Base-by-base conservation (phyloP, 2,888 invertebrate genomes). In the Hyposoter dolosus region DNA sequence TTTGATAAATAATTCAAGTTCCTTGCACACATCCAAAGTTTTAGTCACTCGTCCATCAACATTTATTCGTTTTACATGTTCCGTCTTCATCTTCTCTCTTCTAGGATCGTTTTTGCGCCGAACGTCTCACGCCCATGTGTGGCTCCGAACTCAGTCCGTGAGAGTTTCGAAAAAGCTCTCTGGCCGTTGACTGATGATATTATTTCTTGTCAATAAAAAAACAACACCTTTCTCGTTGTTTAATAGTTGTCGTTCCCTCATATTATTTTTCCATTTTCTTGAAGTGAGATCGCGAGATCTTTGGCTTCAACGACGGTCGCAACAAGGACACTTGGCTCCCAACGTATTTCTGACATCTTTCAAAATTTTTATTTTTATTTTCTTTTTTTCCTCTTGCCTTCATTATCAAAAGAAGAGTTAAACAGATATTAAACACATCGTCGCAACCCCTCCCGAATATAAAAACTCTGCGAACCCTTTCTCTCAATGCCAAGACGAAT, bases 261-360 rank as follows among this genome's bases (percentile, higher is more conserved):
- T 45, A 28, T 80, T 74, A 28, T 65, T 82, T 32, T 56, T 65
- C 23, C 69, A 65, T 69, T 82, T 66, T 69, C 81, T 76, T 81
- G 78, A 87, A 89, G 89, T 93, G 93, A 93, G 93, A 94, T 93
- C 93, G 93, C 91, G 93, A 93, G 93, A 93, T 93, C 92, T 93
- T 92, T 93, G 93, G 94, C 93, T 93, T 92, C 91, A 93, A 93
- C 94, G 93, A 93, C 93, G 94, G 94, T 93, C 94, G 94, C 94
- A 94, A 93, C 93, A 94, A 94, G 93, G 93, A 94, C 94, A 94
- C 94, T 94, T 94, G 93, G 93, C 94, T 93, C 94, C 93, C 93
- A 92, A 93, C 93, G 93, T 92, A 93, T 92, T 92, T 92, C 91
- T 92, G 92, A 86, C 92, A 93, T 91, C 93, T 92, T 93, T 91